Evolutionary conservation across 1,140 invertebrate genomes (phyloP).

Genomic region (Drosophila willistoni): DNA sequence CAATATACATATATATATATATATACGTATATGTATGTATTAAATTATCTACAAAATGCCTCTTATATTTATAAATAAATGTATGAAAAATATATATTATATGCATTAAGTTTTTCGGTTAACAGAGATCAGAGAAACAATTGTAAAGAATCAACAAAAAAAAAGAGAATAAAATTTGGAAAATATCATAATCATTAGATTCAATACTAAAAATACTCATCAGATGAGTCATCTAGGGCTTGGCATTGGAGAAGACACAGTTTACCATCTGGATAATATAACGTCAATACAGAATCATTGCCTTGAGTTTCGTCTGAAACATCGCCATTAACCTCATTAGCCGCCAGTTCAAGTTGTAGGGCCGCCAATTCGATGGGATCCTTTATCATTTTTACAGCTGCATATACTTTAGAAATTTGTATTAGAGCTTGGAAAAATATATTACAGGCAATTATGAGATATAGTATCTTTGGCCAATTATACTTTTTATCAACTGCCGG

Average conservation of each 20-base stretch:
- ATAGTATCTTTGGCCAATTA: too few species aligned
- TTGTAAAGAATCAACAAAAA: not conserved
- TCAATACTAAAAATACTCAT: not conserved
- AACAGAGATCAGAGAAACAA: slow-evolving; percentile 3
- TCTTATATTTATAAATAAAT: not conserved
- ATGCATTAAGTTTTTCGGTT: not conserved
- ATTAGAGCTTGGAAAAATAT: too few species aligned
- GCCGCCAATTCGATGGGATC: too few species aligned
- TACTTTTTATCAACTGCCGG: too few species aligned
- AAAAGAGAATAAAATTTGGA: not conserved
- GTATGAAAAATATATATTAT: slow-evolving; percentile 3
- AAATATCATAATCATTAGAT: not conserved
- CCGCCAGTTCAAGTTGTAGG: too few species aligned
- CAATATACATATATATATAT: not conserved
- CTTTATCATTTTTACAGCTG: too few species aligned
- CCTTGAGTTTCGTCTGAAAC: too few species aligned
- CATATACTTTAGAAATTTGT: too few species aligned
- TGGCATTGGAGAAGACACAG: not conserved
- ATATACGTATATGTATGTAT: not conserved
- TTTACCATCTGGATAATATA: not conserved
- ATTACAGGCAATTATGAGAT: too few species aligned
- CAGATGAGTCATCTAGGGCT: not conserved
- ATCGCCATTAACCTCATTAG: too few species aligned
- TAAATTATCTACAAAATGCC: not conserved
- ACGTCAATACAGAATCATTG: not conserved